Evolutionary conservation across 2,797 vertebrate genomes (phyloP).

Genomic region (Anguilla megastoma): DNA sequence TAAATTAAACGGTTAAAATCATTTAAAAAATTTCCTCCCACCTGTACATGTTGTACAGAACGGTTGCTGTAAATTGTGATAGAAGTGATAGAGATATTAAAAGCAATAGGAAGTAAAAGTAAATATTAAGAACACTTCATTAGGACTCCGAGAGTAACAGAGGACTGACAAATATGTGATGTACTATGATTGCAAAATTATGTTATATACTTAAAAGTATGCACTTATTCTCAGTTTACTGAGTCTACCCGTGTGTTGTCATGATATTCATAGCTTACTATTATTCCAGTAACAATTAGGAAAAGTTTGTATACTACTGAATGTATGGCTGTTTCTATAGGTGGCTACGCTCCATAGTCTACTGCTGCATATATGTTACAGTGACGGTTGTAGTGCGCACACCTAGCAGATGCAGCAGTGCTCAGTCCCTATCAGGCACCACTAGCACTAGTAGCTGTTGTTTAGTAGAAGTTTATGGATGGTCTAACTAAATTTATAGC

Average conservation of each 20-base stretch:
- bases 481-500: background rate
- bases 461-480: background rate
- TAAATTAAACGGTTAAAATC: background rate
- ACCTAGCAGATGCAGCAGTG: background rate
- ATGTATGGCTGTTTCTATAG: background rate
- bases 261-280: background rate
- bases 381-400: background rate
- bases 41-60: background rate
- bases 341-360: background rate
- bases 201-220: background rate
- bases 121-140: background rate
- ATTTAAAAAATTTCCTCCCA: background rate
- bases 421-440: background rate
- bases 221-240: slow-evolving; percentile 8
- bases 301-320: slow-evolving; percentile 12
- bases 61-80: background rate
- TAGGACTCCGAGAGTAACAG: background rate
- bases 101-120: background rate
- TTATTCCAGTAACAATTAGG: background rate
- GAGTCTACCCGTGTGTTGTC: background rate
- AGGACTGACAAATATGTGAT: background rate
- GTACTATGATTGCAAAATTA: too few species aligned
- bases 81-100: background rate
- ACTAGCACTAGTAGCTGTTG: background rate
- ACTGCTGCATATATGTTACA: background rate